Evolutionary conservation across 2,888 invertebrate species (phyloP).

Genomic region (Lacanobia wlatinum): DNA sequence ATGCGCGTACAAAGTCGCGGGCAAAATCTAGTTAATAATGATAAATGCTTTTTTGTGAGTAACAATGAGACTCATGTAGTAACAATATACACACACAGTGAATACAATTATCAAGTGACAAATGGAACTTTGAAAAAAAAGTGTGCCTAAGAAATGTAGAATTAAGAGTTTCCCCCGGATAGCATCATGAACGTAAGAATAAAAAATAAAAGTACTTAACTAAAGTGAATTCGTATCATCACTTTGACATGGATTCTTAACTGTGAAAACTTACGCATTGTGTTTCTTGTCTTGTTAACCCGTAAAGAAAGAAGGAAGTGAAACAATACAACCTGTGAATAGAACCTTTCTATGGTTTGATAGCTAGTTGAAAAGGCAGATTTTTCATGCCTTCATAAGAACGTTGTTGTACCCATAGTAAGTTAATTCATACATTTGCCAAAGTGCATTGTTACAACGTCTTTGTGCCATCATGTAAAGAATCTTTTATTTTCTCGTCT

Average conservation of each 20-base stretch:
- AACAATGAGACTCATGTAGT: too few species aligned
- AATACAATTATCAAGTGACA: too few species aligned
- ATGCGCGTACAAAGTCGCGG: too few species aligned
- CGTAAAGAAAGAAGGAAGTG: slow-evolving; percentile 20
- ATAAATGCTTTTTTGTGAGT: too few species aligned
- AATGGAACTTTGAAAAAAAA: too few species aligned
- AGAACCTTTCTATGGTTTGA: slow-evolving; percentile 17
- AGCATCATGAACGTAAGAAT: too few species aligned
- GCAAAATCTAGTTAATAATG: too few species aligned
- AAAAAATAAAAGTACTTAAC: not conserved
- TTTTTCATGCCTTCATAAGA: not conserved
- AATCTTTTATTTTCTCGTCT: slow-evolving; percentile 40
- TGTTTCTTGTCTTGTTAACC: slow-evolving; percentile 9
- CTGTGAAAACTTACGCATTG: slow-evolving; percentile 5
- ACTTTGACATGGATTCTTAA: slow-evolving; percentile 1
- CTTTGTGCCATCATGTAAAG: slow-evolving; percentile 37
- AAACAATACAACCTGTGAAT: slow-evolving; percentile 18
- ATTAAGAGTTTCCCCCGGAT: too few species aligned
- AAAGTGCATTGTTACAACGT: slow-evolving; percentile 32
- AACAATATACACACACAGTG: too few species aligned
- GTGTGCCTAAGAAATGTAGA: too few species aligned
- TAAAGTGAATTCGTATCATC: not conserved
- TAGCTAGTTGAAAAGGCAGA: slow-evolving; percentile 8
- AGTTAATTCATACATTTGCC: slow-evolving; percentile 10
- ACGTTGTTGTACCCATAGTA: slow-evolving; percentile 13